Percentiles rank a stretch among this genome's conserved stretches.
Conservation (phyloP, 1,140 invertebrate species). For the Heterodera carotae region DNA sequence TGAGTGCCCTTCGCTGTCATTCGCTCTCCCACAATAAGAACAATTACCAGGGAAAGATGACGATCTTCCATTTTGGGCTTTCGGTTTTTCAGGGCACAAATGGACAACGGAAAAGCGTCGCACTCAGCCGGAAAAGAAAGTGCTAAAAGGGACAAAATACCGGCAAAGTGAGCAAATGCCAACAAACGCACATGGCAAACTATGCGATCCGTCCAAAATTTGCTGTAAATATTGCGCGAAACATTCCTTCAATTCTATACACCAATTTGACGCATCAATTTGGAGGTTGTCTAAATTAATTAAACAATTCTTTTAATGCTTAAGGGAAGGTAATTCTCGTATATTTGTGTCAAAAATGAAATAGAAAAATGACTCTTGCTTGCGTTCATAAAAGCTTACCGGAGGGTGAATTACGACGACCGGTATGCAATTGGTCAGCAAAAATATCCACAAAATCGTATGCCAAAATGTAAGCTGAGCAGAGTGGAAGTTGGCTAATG, state of each 20-base stretch:
- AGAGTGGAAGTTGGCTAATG: conserved; percentile 27
- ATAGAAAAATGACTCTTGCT: too few species aligned
- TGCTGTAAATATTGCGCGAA: conserved; percentile 22
- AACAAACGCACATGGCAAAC: conserved; percentile 18
- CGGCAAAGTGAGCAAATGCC: neutral
- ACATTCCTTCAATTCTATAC: neutral
- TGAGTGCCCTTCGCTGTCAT: too few species aligned
- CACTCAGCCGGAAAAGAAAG: conserved; percentile 1
- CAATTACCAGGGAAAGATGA: conserved; percentile 7
- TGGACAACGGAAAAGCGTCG: conserved; percentile 5
- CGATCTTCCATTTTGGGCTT: conserved; percentile 39
- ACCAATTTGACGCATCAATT: conserved; percentile 16
- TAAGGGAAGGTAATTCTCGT: too few species aligned
- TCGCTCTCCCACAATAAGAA: neutral
- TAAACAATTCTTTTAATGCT: neutral
- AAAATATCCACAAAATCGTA: conserved; percentile 23
- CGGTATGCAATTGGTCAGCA: conserved; percentile 13
- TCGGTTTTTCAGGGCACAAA: conserved; percentile 29
- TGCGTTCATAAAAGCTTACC: too few species aligned
- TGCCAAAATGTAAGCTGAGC: conserved; percentile 21
- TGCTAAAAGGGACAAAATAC: neutral
- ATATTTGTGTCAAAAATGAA: too few species aligned
- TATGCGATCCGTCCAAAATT: neutral
- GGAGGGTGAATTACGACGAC: neutral
- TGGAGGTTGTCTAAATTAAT: neutral